Conservation (phyloP, 2,797 vertebrate genomes). For the Toxotes lorentzi region DNA sequence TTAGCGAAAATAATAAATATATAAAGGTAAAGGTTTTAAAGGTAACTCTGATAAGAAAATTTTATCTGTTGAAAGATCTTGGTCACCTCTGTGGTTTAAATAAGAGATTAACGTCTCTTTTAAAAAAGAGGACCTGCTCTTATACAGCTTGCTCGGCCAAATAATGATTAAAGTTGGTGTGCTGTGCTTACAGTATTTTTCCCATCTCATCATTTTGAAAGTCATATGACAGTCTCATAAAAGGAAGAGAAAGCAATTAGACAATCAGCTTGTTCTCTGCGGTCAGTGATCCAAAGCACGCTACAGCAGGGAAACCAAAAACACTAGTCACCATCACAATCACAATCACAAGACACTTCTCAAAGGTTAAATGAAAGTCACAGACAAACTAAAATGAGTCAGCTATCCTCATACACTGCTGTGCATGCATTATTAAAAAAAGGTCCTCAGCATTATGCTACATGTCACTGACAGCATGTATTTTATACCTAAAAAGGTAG, state of each 20-base stretch:
- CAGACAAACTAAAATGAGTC: background rate
- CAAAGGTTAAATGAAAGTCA: background rate
- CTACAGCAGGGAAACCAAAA: background rate
- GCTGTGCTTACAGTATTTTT: constrained; percentile 25
- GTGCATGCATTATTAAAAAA: background rate
- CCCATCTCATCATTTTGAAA: constrained; percentile 31
- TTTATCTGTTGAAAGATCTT: background rate
- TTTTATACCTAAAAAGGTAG: background rate
- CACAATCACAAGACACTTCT: background rate
- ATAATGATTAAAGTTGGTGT: background rate
- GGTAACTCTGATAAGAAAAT: background rate
- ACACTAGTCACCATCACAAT: background rate
- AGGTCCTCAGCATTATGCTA: background rate
- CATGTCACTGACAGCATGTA: background rate
- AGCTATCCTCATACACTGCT: background rate
- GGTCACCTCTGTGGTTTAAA: background rate
- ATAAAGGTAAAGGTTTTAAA: too few species aligned
- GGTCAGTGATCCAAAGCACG: constrained; percentile 16
- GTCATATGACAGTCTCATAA: constrained; percentile 53
- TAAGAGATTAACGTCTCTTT: background rate
- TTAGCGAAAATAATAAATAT: too few species aligned
- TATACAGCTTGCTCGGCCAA: background rate
- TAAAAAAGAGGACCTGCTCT: constrained; percentile 6
- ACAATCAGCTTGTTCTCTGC: constrained; percentile 34
- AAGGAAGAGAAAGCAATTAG: constrained; percentile 67